These are phyloP conservation scores for Cinclus cinclus DNA, from an alignment of 2,113 vertebrate species.

Conservation along the genomic window DNA sequence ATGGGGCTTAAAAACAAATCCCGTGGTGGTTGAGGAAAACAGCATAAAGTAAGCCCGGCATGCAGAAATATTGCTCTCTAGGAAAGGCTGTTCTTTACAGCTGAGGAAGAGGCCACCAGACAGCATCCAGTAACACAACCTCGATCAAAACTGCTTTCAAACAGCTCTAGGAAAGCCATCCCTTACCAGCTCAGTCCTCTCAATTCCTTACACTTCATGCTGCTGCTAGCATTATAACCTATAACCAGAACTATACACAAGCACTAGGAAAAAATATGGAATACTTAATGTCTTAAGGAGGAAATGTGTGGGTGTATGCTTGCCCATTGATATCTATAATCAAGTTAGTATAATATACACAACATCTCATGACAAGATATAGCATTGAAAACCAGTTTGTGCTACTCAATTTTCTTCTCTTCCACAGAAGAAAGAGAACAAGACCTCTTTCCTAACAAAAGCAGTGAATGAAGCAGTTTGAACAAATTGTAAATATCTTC, in stretches of 20 bases:
- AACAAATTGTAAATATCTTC: neutral
- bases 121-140: neutral
- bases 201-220: neutral
- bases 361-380: neutral
- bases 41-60: neutral
- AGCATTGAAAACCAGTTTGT: neutral
- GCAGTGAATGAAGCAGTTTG: neutral
- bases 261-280: neutral
- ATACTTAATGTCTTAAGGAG: neutral
- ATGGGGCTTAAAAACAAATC: neutral
- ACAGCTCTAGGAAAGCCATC: neutral
- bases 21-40: neutral
- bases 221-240: neutral
- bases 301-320: neutral
- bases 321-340: neutral
- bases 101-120: neutral
- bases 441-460: neutral
- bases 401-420: neutral
- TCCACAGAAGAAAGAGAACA: neutral
- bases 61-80: neutral
- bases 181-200: neutral
- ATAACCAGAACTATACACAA: neutral
- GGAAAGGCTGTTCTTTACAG: neutral
- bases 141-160: neutral
- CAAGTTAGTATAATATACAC: neutral